Percentiles rank a stretch among this genome's conserved stretches.
phyloP scores from a whole-genome alignment of 2,797 vertebrate species.

The Takifugu rubripes region DNA sequence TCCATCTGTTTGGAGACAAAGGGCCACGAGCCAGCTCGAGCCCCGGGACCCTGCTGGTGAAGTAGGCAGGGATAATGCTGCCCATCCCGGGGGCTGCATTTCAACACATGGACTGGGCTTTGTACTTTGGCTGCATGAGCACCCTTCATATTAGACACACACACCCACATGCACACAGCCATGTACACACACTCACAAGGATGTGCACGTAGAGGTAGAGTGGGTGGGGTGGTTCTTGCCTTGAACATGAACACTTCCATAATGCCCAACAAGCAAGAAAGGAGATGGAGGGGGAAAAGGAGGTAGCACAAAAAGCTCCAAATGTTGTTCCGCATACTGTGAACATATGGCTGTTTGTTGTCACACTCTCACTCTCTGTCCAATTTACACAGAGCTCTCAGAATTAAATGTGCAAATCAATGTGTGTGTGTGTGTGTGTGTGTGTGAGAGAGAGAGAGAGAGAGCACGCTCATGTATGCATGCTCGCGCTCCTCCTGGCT shows the following conservation, averaged over 20 bases:
- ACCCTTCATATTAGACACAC: slow-evolving; percentile 50
- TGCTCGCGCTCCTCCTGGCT: slow-evolving; percentile 49
- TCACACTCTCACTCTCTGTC: slow-evolving; percentile 66
- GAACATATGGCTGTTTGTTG: slow-evolving; percentile 80
- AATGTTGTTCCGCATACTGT: slow-evolving; percentile 68
- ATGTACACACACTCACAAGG: slow-evolving; percentile 12
- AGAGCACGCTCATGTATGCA: slow-evolving; percentile 24
- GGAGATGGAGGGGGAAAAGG: slow-evolving; percentile 50
- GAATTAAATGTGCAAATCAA: slow-evolving; percentile 50
- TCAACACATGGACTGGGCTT: slow-evolving; percentile 83
- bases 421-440: slow-evolving; percentile 24
- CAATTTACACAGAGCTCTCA: slow-evolving; percentile 69
- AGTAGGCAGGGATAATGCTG: slow-evolving; percentile 81
- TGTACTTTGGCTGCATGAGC: slow-evolving; percentile 66
- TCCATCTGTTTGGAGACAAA: slow-evolving; percentile 86
- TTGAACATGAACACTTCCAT: slow-evolving; percentile 64
- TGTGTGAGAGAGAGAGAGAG: slow-evolving; percentile 46
- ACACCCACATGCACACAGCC: slow-evolving; percentile 18
- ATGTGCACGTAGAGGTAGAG: slow-evolving; percentile 8
- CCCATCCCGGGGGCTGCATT: slow-evolving; percentile 81
- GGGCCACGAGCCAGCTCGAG: slow-evolving; percentile 78
- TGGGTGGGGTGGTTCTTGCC: slow-evolving; percentile 48
- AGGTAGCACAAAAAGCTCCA: slow-evolving; percentile 59
- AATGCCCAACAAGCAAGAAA: slow-evolving; percentile 57
- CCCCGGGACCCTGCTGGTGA: slow-evolving; percentile 83